These are phyloP conservation scores for Batillaria attramentaria DNA, from an alignment of 1,140 invertebrate genomes.

Conservation along the genomic window DNA sequence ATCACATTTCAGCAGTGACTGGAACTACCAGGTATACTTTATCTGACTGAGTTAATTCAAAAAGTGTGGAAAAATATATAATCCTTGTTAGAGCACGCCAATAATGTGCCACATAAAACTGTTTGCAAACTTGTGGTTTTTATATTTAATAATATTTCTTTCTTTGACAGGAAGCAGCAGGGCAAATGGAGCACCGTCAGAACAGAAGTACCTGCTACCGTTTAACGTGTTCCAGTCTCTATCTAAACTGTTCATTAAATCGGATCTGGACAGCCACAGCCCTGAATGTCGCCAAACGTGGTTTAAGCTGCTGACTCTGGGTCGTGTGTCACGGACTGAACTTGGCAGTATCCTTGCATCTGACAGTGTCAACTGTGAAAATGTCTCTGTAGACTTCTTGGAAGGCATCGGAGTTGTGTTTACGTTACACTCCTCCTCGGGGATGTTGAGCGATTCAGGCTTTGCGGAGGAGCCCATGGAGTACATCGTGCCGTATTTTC, in stretches of 20 bases:
- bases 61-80: too few relatives aligned
- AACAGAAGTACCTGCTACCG: conserved; percentile 24
- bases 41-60: too few relatives aligned
- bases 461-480: conserved; percentile 21
- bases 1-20: too few relatives aligned
- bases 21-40: too few relatives aligned
- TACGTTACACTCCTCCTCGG: not conserved
- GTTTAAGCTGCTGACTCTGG: conserved; percentile 18
- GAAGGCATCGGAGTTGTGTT: not conserved
- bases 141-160: not conserved
- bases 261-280: not conserved
- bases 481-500: conserved; percentile 22
- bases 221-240: conserved; percentile 15
- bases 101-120: too few relatives aligned
- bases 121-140: too few relatives aligned
- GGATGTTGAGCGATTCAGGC: conserved; percentile 15
- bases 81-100: too few relatives aligned
- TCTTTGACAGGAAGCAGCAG: not conserved
- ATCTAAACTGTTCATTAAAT: conserved; percentile 9
- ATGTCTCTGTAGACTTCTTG: not conserved
- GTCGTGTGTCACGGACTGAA: not conserved
- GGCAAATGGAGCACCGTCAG: too few relatives aligned
- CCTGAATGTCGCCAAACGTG: conserved; percentile 15
- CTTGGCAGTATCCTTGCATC: not conserved
- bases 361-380: not conserved